Conservation (phyloP, 2,113 vertebrate genomes). For the Oxyruncus cristatus region DNA sequence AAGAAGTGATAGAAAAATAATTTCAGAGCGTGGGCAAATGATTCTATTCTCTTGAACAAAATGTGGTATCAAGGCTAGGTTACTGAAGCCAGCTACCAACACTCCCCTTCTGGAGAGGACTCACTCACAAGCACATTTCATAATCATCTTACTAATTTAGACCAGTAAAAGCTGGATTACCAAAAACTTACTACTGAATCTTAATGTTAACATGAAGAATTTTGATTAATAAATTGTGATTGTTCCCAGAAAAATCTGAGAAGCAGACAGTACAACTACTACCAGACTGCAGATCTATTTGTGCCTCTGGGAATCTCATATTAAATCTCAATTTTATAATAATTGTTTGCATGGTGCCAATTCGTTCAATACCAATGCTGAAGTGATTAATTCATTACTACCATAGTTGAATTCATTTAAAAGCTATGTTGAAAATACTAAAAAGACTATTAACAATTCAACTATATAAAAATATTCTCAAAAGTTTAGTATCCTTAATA, state of each 20-base stretch:
- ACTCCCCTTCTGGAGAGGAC: not conserved
- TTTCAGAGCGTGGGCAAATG: not conserved
- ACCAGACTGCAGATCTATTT: not conserved
- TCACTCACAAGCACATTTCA: not conserved
- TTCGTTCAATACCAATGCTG: not conserved
- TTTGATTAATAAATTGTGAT: not conserved
- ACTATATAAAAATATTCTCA: not conserved
- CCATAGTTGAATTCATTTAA: not conserved
- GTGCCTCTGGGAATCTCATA: not conserved
- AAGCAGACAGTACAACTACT: not conserved
- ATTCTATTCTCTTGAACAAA: not conserved
- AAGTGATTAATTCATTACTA: not conserved
- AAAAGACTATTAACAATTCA: not conserved
- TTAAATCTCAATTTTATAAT: not conserved
- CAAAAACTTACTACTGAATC: not conserved
- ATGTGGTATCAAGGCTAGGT: not conserved
- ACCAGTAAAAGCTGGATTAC: not conserved
- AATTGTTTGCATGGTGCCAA: not conserved
- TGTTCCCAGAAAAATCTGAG: not conserved
- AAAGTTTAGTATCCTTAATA: not conserved
- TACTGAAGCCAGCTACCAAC: not conserved
- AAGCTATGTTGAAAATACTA: not conserved
- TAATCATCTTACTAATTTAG: not conserved
- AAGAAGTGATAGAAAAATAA: not conserved
- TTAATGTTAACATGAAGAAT: not conserved